Base-by-base conservation (phyloP, 1,140 invertebrate genomes). In the Aradophagus sp. region DNA sequence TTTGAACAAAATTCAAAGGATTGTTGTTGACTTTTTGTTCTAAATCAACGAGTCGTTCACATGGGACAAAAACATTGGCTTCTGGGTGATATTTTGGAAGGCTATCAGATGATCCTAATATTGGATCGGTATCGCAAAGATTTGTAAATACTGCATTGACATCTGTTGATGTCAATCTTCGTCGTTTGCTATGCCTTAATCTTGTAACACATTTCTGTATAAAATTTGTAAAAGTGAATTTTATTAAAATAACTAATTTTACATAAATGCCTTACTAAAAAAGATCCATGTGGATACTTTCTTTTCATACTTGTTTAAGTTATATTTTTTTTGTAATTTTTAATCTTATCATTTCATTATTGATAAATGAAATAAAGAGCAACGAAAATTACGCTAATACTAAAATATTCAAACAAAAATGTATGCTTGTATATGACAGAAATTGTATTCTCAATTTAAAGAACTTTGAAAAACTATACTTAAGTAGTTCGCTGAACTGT, bases 121-220 rank as follows among this genome's bases (percentile, higher is more conserved):
- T 53, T 10, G 84, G 84, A 63, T 86, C 83, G 16, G 67, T 70
- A 39, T 85, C 82, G 20, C 80, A 86, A 0, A 86, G 74, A 72
- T 77, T 83, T 6, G 83, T 80, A 10, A 86, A 77, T 4, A 85
- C 84, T 32, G 81, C 69, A 36, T 86, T 86, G 2, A 86, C 81
- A 61, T 86, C 84, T 2, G 16, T 62, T 0, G 83, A 78, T 0
- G 79, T 84, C 2, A 86, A 26, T 19, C 81, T 78, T 72, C 69
- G 75, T 44, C 80, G 68, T 73, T 80, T 84, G 41, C 83, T 85
- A 13, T 86, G 83, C 47, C 77, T 80, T n/a, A 86, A 56, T 69
- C 83, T 83, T 8, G 78, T 84, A 5, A 82, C 77, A 47, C 84
- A 86, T 84, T 86, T 85, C 83, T 86, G 13, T 12, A 77, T 12